phyloP scores from a whole-genome alignment of 2,797 vertebrate species.

The Fistularia tabacaria region DNA sequence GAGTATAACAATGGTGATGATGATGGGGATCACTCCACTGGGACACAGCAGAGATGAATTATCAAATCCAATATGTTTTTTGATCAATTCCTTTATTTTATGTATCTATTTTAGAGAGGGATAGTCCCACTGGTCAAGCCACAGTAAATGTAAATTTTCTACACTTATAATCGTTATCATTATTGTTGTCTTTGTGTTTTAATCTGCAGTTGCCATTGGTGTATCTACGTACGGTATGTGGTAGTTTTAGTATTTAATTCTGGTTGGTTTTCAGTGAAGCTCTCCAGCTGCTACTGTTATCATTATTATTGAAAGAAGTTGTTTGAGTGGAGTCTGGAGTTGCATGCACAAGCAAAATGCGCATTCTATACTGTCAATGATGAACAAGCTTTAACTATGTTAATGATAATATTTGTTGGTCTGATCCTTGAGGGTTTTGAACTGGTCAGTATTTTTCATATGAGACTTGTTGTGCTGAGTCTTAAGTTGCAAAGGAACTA shows the following conservation, averaged over 20 bases:
- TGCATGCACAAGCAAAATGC: too few species aligned
- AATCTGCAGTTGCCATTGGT: slow-evolving; percentile 4
- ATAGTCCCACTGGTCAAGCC: background rate
- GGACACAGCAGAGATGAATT: too few species aligned
- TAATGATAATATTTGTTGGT: too few species aligned
- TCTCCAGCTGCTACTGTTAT: slow-evolving; percentile 13
- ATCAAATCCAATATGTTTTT: too few species aligned
- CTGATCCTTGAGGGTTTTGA: background rate
- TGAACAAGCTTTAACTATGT: too few species aligned
- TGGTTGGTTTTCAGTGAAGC: slow-evolving; percentile 13
- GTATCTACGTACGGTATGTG: too few species aligned
- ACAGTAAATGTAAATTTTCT: background rate
- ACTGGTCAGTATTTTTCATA: too few species aligned
- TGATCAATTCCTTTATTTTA: too few species aligned
- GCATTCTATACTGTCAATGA: too few species aligned
- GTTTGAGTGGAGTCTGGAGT: too few species aligned
- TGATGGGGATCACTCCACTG: background rate
- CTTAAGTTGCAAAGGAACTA: too few species aligned
- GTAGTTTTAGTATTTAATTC: slow-evolving; percentile 17
- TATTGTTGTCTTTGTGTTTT: background rate
- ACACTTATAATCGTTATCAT: slow-evolving; percentile 2
- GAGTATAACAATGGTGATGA: background rate
- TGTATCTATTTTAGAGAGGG: background rate
- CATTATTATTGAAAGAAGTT: slow-evolving; percentile 18
- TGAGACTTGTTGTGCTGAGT: too few species aligned